Conservation (phyloP, 2,113 vertebrate species). For the Siniperca chuatsi region DNA sequence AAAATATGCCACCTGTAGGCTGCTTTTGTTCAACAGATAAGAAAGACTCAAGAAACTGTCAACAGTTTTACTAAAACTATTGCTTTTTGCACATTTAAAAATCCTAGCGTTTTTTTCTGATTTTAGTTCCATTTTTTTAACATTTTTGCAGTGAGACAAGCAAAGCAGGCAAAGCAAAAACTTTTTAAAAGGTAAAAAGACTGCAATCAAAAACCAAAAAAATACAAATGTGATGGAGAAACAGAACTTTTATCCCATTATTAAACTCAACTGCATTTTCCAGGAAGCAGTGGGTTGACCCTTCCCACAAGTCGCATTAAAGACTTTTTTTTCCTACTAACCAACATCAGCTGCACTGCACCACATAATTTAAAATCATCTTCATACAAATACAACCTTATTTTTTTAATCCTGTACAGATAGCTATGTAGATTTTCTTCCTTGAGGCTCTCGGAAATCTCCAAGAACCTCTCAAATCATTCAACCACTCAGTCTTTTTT, state of each 20-base stretch:
- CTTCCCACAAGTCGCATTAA: constrained; percentile 79
- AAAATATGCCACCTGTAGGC: constrained; percentile 97
- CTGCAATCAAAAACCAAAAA: constrained; percentile 87
- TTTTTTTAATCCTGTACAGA: constrained; percentile 90
- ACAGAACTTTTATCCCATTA: constrained; percentile 86
- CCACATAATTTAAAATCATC: constrained; percentile 92
- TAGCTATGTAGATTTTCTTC: constrained; percentile 82
- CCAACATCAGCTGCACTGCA: constrained; percentile 87
- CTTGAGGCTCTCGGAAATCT: constrained; percentile 83
- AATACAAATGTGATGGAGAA: constrained; percentile 90
- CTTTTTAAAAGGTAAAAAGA: constrained; percentile 89
- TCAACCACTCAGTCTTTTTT: constrained; percentile 81
- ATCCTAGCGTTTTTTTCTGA: constrained; percentile 84
- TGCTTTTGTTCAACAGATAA: constrained; percentile 96
- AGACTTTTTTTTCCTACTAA: constrained; percentile 73
- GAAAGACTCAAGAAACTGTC: constrained; percentile 99
- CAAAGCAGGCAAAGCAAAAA: constrained; percentile 95
- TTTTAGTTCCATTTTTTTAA: constrained; percentile 76
- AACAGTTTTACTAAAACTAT: constrained; percentile 97
- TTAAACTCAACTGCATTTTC: constrained; percentile 89
- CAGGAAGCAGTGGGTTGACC: constrained; percentile 88
- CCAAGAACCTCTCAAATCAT: constrained; percentile 78
- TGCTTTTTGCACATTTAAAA: constrained; percentile 92
- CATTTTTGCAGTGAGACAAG: constrained; percentile 93
- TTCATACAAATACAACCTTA: constrained; percentile 92